These are phyloP conservation scores for Pogonognathellus flavescens DNA, from an alignment of 1,140 invertebrate genomes.

Conservation along the genomic window DNA sequence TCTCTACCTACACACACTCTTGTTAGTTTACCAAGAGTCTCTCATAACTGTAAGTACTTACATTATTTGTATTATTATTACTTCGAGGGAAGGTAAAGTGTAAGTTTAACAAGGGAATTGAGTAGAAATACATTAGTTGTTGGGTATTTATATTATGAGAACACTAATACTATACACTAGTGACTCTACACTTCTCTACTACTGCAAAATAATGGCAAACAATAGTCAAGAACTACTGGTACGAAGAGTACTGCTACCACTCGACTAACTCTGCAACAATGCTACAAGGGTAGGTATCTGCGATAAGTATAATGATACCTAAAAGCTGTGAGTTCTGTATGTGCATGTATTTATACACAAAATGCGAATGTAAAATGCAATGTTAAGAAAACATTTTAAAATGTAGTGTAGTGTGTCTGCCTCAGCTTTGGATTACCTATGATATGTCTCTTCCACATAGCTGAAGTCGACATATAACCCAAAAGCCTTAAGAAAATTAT, in stretches of 20 bases:
- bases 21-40: too few species aligned
- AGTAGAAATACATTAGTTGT: background rate
- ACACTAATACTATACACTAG: too few species aligned
- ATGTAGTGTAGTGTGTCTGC: background rate
- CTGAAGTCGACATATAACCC: background rate
- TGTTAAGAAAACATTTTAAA: constrained; percentile 27
- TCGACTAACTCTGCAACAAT: background rate
- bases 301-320: background rate
- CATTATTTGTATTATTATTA: too few species aligned
- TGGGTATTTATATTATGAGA: too few species aligned
- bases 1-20: too few species aligned
- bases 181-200: too few species aligned
- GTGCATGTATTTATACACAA: background rate
- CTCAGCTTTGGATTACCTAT: too few species aligned
- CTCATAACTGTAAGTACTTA: too few species aligned
- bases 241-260: constrained; percentile 3
- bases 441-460: background rate
- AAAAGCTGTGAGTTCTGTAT: too few species aligned
- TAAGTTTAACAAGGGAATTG: constrained; percentile 10
- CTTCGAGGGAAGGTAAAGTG: constrained; percentile 24
- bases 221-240: constrained; percentile 27
- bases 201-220: background rate
- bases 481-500: background rate
- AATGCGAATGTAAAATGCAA: background rate
- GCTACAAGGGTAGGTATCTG: background rate